Percentiles rank a stretch among this genome's conserved stretches.
Evolutionary conservation across 2,113 vertebrate species (phyloP).

Genomic region (Tychaedon coryphoeus): DNA sequence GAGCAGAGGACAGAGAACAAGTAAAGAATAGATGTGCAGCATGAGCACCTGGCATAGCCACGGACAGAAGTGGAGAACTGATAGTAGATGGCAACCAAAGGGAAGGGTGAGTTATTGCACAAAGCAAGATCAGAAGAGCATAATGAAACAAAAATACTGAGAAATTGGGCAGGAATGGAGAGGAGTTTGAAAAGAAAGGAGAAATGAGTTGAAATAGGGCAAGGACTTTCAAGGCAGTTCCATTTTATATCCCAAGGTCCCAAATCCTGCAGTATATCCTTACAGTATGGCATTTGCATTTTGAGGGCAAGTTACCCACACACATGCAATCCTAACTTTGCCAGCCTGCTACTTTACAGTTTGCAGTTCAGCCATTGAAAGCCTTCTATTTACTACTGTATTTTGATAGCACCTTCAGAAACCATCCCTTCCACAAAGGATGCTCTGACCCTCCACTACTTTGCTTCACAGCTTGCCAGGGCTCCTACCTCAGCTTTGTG

Average conservation of each 20-base stretch:
- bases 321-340: background rate
- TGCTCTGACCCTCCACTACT: background rate
- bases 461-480: conserved; percentile 10
- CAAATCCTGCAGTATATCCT: background rate
- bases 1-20: background rate
- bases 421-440: background rate
- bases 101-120: background rate
- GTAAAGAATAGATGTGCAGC: background rate
- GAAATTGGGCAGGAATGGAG: background rate
- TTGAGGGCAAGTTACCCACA: background rate
- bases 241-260: background rate
- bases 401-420: background rate
- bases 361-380: background rate
- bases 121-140: background rate
- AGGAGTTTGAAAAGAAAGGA: background rate
- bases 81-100: background rate
- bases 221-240: background rate
- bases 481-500: conserved; percentile 28
- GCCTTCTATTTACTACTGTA: background rate
- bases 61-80: background rate
- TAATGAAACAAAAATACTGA: background rate
- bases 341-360: background rate
- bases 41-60: background rate
- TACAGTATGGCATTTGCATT: accelerated
- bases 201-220: background rate